Evolutionary conservation across 2,888 invertebrate species (phyloP), one percentile per base, ranked within the genome.

Genomic region (Ophion slaviceki): DNA sequence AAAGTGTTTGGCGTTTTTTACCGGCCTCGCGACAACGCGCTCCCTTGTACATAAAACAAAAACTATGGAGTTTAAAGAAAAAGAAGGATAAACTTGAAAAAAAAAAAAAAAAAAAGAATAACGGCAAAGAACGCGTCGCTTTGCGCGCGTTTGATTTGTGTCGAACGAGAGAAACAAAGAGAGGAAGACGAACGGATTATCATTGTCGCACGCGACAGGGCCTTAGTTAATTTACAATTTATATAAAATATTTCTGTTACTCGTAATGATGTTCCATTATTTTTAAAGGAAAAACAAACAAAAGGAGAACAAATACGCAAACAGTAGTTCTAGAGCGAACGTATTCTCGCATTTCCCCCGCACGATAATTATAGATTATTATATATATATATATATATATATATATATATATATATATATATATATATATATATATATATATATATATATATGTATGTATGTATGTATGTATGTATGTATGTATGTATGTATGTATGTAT

Each of bases 181-280:
- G 62, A 82, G 32, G 36, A 72, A 77, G 85, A 79, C 74, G 74
- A 82, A 80, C 78, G 83, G 74, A 84, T 84, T 84, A 87, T 87
- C 77, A 82, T 86, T 82, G 85, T 84, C 86, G 86, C 82, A 74
- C 79, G 86, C 86, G 80, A 84, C 85, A 85, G 82, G 85, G 87
- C 86, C 87, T 88, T 88, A 85, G 87, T 88, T 86, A 85, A 87
- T 88, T 88, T 79, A 82, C 79, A 78, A 32, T 85, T 85, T 82
- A 84, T 78, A 85, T 79, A 66, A 83, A 61, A 84, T 78, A 74
- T 82, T 86, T 87, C 80, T 87, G 84, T 87, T 86, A 87, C 82
- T 85, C 81, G 81, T 86, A 82, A 87, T 81, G 84, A 86, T 87
- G 88, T 88, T 88, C 84, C 88, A 88, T 87, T 87, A 87, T 88